Evolutionary conservation across 2,797 vertebrate genomes (phyloP).

Genomic region (Acrossocheilus wenchowensis): DNA sequence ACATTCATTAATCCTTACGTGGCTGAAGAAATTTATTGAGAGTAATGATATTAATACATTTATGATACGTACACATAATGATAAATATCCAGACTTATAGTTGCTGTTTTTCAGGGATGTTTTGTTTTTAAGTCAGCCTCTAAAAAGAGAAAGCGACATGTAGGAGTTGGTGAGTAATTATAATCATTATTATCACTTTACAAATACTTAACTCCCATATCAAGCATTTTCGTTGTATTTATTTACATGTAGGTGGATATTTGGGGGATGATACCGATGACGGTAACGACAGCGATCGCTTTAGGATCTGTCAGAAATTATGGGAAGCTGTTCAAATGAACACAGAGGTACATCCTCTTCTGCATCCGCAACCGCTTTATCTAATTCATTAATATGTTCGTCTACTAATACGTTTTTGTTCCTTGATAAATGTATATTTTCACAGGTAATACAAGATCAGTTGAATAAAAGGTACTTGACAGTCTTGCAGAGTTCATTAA

Average conservation of each 20-base stretch:
- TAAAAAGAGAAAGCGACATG: constrained; percentile 84
- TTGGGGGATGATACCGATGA: constrained; percentile 75
- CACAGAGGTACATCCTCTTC: constrained; percentile 80
- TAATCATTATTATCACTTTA: neutral
- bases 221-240: constrained; percentile 42
- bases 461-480: constrained; percentile 91
- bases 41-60: neutral
- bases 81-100: constrained; percentile 27
- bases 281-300: constrained; percentile 75
- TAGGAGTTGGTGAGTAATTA: constrained; percentile 78
- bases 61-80: no score
- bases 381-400: neutral
- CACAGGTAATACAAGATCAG: constrained; percentile 88
- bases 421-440: neutral
- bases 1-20: neutral
- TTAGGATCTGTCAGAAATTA: constrained; percentile 82
- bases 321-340: constrained; percentile 86
- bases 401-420: neutral
- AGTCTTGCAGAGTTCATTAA: constrained; percentile 86
- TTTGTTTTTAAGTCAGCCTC: constrained; percentile 93
- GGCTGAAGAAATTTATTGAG: neutral
- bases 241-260: constrained; percentile 74
- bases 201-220: neutral
- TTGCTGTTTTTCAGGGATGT: constrained; percentile 83
- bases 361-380: neutral